These are phyloP conservation scores for Clivina fossor DNA, from an alignment of 2,888 invertebrate genomes.

Conservation along the genomic window DNA sequence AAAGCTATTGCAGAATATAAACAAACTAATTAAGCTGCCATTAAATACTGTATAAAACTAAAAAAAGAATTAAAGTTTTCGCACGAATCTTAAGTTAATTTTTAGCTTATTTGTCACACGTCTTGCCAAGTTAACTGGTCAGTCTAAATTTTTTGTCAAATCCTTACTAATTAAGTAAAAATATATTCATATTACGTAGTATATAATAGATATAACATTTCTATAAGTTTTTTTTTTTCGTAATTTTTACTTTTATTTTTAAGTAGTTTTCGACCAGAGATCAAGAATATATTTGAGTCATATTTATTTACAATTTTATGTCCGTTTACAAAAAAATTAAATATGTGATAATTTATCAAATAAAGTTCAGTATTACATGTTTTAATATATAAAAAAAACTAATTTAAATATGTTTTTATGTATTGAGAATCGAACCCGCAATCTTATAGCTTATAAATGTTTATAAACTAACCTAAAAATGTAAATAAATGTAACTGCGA, in stretches of 20 bases:
- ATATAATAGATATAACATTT: not conserved
- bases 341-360: slow-evolving; percentile 11
- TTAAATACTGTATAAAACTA: no score
- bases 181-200: not conserved
- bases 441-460: no score
- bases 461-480: no score
- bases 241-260: not conserved
- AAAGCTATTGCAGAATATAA: not conserved
- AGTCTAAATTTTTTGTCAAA: no score
- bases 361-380: no score
- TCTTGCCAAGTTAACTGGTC: slow-evolving; percentile 28
- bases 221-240: not conserved
- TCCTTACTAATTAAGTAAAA: slow-evolving; percentile 10
- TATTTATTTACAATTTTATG: not conserved
- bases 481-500: no score
- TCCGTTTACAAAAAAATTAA: no score
- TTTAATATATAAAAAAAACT: no score
- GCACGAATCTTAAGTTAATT: not conserved
- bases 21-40: no score
- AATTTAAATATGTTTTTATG: no score
- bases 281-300: not conserved
- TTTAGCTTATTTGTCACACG: not conserved
- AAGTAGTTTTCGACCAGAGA: not conserved
- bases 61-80: slow-evolving; percentile 5
- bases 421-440: no score